Evolutionary conservation across 1,140 invertebrate genomes (phyloP), one percentile per base, ranked within the genome.

Genomic region (Zaprionus nigranus): DNA sequence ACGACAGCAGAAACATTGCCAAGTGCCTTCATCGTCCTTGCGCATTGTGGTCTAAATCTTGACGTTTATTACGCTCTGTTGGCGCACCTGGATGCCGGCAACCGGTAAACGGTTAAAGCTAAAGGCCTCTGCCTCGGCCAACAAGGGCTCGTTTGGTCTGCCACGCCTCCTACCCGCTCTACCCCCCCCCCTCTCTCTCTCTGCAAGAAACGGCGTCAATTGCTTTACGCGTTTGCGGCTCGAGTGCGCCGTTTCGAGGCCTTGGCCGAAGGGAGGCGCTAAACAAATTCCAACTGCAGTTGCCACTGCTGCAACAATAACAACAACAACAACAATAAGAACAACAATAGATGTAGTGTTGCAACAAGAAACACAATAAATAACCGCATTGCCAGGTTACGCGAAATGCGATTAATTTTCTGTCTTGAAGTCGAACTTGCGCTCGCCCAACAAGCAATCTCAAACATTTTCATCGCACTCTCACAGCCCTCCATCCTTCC

Each of bases 11-110:
- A 15, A 60, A 20, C 46, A 61, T 38, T 36, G 65, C 20, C 28
- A 67, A 34, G 40, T 60, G 57, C 56, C 28, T 61, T 12, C 62
- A 26, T 36, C 9, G 46, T 63, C 28, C 60, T 34, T 63, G 24
- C 59, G 78, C 60, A 57, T 77, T 83, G 67, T 72, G 74, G 79
- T 83, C 81, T 70, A 72, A 88, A 78, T 81, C 81, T 84, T 88
- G 74, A 69, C 84, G 78, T 87, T 87, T 87, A 87, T 87, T 88
- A 81, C 84, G 84, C 84, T 84, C 78, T 88, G 78, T 88, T 87
- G 84, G 81, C 72, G 70, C 70, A 68, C 49, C 62, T 54, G 54
- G 71, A 59, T 69, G 73, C 51, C 36, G 63, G 62, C 24, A 43
- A 36, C 60, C 60, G 60, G 43, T 63, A 65, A 80, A 75, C 78